These are phyloP conservation scores for Hepsetus odoe DNA, from an alignment of 2,113 vertebrate species.

Conservation along the genomic window DNA sequence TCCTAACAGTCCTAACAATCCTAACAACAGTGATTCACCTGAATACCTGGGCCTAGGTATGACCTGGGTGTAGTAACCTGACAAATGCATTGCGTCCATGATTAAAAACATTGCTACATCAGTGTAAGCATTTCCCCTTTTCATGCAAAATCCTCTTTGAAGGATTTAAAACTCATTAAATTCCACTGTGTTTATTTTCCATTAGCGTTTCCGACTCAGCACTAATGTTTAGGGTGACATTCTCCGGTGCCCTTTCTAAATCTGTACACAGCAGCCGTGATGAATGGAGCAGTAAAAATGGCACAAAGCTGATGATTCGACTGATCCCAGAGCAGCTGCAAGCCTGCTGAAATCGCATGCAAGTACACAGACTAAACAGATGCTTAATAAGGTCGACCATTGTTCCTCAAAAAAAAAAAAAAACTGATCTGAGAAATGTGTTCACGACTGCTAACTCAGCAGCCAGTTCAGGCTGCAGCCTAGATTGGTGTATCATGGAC, in stretches of 20 bases:
- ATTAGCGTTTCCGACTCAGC: constrained; percentile 14
- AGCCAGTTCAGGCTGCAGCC: constrained; percentile 36
- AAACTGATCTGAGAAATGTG: constrained; percentile 65
- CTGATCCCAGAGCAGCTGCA: constrained; percentile 64
- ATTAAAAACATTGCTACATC: too few relatives aligned
- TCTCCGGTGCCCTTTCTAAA: constrained; percentile 49
- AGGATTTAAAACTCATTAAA: not conserved
- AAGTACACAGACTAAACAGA: constrained; percentile 66
- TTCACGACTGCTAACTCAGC: constrained; percentile 67
- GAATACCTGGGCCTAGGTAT: not conserved
- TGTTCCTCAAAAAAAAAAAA: constrained; percentile 54
- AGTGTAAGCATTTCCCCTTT: not conserved
- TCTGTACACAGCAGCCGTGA: constrained; percentile 57
- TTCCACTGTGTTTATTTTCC: constrained; percentile 21
- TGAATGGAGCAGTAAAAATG: constrained; percentile 65
- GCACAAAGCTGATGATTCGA: constrained; percentile 42
- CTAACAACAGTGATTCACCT: too few relatives aligned
- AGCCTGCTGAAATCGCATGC: constrained; percentile 69
- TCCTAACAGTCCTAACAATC: too few relatives aligned
- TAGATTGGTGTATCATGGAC: not conserved
- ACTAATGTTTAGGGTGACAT: constrained; percentile 36
- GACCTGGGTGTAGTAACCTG: not conserved
- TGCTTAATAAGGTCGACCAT: constrained; percentile 71
- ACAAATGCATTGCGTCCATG: too few relatives aligned
- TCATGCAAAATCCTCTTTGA: not conserved